Percentiles rank a stretch among this genome's conserved stretches.
Conservation (phyloP, 2,888 invertebrate genomes). For the Tetranychus truncatus region DNA sequence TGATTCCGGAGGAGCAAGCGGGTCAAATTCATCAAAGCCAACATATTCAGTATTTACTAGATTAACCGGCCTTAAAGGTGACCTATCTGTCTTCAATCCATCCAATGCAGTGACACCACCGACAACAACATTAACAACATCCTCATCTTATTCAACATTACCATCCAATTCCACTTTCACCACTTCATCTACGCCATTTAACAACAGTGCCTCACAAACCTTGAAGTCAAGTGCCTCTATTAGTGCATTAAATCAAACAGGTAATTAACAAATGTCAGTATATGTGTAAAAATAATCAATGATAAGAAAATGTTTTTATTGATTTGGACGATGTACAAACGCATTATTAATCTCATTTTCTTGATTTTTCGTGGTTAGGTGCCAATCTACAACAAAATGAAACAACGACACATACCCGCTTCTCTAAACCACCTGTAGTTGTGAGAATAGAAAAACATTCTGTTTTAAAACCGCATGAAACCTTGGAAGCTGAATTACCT, state of each 20-base stretch:
- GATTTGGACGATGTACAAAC: neutral
- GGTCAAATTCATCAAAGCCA: constrained; percentile 43
- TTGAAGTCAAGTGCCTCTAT: constrained; percentile 13
- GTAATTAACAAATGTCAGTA: constrained; percentile 10
- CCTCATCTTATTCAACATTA: constrained; percentile 4
- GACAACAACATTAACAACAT: constrained; percentile 28
- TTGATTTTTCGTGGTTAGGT: constrained; percentile 5
- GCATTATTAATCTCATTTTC: neutral
- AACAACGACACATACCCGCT: neutral
- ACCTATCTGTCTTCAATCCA: constrained; percentile 13
- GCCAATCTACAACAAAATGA: constrained; percentile 9
- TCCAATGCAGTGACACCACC: constrained; percentile 40
- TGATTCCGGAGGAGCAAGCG: constrained; percentile 33
- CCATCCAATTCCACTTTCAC: neutral
- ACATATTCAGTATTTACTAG: constrained; percentile 12
- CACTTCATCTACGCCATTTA: neutral
- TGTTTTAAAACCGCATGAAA: neutral
- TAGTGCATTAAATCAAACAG: constrained; percentile 14
- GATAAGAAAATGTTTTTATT: neutral
- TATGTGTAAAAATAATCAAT: neutral
- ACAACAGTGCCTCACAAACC: constrained; percentile 10
- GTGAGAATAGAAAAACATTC: neutral
- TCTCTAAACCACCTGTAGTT: constrained; percentile 1
- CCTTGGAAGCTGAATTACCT: constrained; percentile 46
- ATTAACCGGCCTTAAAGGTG: constrained; percentile 9